Conservation (phyloP, 1,140 invertebrate species). For the Reticulitermes speratus region DNA sequence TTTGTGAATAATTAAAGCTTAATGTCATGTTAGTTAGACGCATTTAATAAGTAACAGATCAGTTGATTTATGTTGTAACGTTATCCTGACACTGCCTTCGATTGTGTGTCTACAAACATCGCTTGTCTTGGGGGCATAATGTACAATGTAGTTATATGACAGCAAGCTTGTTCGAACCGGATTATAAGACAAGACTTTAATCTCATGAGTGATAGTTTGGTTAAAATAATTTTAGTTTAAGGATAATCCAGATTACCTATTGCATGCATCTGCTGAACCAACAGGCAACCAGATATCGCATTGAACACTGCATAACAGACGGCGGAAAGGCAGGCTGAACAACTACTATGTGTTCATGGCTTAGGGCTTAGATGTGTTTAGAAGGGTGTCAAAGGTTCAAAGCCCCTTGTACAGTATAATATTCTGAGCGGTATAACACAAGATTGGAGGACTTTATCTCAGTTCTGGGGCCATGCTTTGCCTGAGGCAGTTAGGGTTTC, state of each 20-base stretch:
- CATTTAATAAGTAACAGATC: not conserved
- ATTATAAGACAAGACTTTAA: not conserved
- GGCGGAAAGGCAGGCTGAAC: not conserved
- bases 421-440: no score
- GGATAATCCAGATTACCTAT: not conserved
- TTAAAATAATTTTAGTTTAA: conserved; percentile 16
- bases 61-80: not conserved
- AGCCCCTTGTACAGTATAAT: no score
- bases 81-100: not conserved
- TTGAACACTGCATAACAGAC: not conserved
- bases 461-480: no score
- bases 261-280: not conserved
- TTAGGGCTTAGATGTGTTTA: no score
- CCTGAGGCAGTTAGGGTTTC: no score
- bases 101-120: not conserved
- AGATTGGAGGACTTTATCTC: no score
- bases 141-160: not conserved
- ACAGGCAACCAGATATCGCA: not conserved
- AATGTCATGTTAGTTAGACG: no score
- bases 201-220: not conserved
- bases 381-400: no score
- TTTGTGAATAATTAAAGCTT: no score
- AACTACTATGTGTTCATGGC: not conserved
- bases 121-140: not conserved
- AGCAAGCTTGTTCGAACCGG: not conserved